Base-by-base conservation (phyloP, 1,140 invertebrate genomes). In the Drosophila nigrodunni region DNA sequence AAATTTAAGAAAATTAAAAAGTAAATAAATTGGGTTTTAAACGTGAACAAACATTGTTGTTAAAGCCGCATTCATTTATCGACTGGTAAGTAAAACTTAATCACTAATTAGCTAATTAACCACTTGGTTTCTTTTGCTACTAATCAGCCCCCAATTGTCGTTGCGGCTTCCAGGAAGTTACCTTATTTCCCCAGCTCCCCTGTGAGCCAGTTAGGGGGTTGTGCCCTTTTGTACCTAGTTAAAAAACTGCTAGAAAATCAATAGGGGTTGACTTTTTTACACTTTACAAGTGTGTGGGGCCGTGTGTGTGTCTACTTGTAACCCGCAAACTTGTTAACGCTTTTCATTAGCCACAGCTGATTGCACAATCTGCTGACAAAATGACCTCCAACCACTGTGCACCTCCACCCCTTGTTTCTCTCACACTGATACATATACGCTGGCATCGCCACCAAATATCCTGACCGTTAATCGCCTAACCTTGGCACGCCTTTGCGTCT, bases 331-430 rank as follows among this genome's bases (percentile, higher is more conserved):
- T 66, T 75, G 65, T 46, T 74, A 74, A 77, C 74, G 60, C 71
- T 88, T 87, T 87, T 87, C 83, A 87, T 87, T 87, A 87, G 83
- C 83, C 88, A 87, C 83, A 87, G 83, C 83, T 87, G 83, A 87
- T 87, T 87, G 83, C 80, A 88, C 83, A 87, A 87, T 77, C 55
- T 72, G 69, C 83, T 75, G 57, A 64, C 75, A 65, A 69, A 74
- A 61, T 74, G 71, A 74, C 65, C 71, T 74, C 64, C 65, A 74
- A 73, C 82, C 57, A 54, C 47, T 35, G 37, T 47, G n/a, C 37
- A 34, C 37, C 34, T 15, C 41, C 47, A 18, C 35, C 9, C 15
- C n/a, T 60, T 59, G 25, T 30, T 30, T 30, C 25, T 3, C 25
- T 30, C 3, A 30, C 25, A 30, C 6, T 30, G 2, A 30, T 0